A percentile compares a stretch with the other conserved stretches of the same genome.
Evolutionary conservation across 2,797 vertebrate genomes (phyloP).

Genomic region (Adelosebastes latens): DNA sequence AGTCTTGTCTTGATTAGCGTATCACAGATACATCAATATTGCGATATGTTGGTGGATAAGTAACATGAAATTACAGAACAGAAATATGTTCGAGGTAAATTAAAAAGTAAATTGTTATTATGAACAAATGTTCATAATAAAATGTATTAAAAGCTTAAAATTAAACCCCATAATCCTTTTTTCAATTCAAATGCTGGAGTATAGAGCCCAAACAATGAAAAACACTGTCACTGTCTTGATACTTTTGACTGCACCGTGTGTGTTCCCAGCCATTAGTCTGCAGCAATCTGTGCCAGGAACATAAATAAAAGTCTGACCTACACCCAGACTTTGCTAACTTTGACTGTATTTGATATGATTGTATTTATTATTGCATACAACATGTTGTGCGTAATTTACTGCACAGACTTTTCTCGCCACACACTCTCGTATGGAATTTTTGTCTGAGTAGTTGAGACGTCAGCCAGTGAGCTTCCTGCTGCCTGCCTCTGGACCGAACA

Average conservation of each 20-base stretch:
- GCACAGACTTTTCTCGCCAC: constrained; percentile 4
- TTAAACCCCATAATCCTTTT: too few species aligned
- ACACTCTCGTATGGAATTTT: constrained; percentile 37
- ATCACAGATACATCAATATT: not conserved
- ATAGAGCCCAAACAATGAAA: not conserved
- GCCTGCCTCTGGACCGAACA: constrained; percentile 57
- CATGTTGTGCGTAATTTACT: not conserved
- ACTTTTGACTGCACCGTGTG: not conserved
- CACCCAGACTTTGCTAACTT: not conserved
- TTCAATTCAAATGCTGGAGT: not conserved
- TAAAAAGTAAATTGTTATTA: not conserved
- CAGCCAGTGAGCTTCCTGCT: constrained; percentile 55
- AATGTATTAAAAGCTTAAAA: not conserved
- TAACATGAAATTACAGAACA: not conserved
- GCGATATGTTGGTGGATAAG: not conserved
- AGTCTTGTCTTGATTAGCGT: too few species aligned
- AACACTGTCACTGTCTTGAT: not conserved
- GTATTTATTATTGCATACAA: not conserved
- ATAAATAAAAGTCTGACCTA: not conserved
- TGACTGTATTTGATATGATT: constrained; percentile 9
- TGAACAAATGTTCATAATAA: not conserved
- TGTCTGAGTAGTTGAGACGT: constrained; percentile 62
- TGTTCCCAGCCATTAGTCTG: not conserved
- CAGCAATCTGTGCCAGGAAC: not conserved
- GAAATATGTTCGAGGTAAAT: not conserved